These are phyloP conservation scores for Carpatolechia fugitivella DNA, from an alignment of 2,888 invertebrate genomes.

Conservation along the genomic window DNA sequence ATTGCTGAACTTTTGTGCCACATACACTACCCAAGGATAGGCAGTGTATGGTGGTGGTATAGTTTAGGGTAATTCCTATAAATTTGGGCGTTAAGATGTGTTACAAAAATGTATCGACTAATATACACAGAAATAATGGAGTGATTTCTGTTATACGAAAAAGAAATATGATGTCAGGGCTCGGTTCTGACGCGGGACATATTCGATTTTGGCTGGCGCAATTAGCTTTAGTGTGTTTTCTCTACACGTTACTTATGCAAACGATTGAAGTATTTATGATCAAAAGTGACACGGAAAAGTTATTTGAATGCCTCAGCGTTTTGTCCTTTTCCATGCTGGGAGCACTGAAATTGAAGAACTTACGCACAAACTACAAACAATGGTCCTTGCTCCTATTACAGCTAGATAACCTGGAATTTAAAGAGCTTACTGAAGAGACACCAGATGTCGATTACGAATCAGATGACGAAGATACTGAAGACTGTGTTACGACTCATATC, in stretches of 20 bases:
- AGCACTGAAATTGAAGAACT: slow-evolving; percentile 45
- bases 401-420: slow-evolving; percentile 39
- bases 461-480: slow-evolving; percentile 32
- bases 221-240: not conserved
- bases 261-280: slow-evolving; percentile 37
- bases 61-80: no score
- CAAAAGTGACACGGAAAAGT: slow-evolving; percentile 37
- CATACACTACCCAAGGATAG: no score
- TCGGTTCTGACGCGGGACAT: not conserved
- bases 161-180: not conserved
- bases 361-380: slow-evolving; percentile 30
- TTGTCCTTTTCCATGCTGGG: slow-evolving; percentile 57
- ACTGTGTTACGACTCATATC: slow-evolving; percentile 28
- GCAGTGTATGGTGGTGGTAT: no score
- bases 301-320: slow-evolving; percentile 57
- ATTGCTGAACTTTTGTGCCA: no score
- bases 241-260: slow-evolving; percentile 34
- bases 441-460: slow-evolving; percentile 32
- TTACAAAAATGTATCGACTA: no score
- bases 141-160: not conserved
- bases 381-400: slow-evolving; percentile 45
- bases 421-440: slow-evolving; percentile 28
- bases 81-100: no score
- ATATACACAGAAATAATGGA: not conserved
- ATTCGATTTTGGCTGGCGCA: not conserved